These are phyloP conservation scores for Onychomys leucogaster DNA, from an alignment of 2,797 vertebrate genomes.

Conservation along the genomic window DNA sequence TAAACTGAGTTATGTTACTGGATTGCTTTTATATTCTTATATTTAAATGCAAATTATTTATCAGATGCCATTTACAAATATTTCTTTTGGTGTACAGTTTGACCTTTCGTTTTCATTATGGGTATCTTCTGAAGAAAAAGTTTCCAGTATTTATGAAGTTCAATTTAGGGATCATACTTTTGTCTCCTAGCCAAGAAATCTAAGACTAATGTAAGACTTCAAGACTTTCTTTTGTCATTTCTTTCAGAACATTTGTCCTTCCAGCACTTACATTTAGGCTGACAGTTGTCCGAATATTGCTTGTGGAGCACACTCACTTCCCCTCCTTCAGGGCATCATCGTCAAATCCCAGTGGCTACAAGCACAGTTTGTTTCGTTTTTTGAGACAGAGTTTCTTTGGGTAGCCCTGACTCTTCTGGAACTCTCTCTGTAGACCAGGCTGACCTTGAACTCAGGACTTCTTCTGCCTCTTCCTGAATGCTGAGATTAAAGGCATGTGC, in stretches of 20 bases:
- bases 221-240: background rate
- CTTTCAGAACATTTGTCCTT: background rate
- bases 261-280: background rate
- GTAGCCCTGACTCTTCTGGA: background rate
- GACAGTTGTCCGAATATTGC: background rate
- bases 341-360: background rate
- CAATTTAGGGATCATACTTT: background rate
- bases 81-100: background rate
- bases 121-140: background rate
- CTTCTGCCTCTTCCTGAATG: background rate
- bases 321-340: background rate
- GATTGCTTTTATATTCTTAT: background rate
- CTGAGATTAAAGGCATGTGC: background rate
- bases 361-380: background rate
- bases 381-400: background rate
- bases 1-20: background rate
- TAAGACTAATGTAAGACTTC: background rate
- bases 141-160: background rate
- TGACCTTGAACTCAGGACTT: background rate
- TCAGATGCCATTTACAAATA: background rate
- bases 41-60: constrained; percentile 9
- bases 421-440: background rate
- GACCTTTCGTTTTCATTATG: background rate
- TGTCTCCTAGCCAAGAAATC: background rate
- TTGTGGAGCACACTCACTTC: background rate